phyloP scores from a whole-genome alignment of 2,888 invertebrate genomes.

The Spodoptera picta region DNA sequence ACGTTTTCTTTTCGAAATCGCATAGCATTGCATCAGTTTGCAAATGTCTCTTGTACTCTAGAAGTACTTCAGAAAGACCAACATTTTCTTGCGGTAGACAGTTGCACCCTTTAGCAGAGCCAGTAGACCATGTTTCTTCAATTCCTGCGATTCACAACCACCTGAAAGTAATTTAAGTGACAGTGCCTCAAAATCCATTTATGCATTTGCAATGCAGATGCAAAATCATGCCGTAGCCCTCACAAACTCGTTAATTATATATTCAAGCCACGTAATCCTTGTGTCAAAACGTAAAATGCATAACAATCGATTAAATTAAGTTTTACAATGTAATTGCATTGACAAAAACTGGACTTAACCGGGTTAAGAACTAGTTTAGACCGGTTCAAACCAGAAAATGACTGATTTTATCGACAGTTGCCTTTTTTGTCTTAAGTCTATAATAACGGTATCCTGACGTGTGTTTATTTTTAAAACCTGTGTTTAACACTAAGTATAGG shows the following conservation, averaged over 20 bases:
- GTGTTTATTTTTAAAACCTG: slow-evolving; percentile 11
- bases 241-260: background rate
- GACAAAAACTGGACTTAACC: slow-evolving; percentile 37
- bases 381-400: slow-evolving; percentile 35
- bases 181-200: too few species aligned
- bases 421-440: slow-evolving; percentile 12
- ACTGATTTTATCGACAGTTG: slow-evolving; percentile 10
- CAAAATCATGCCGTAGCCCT: background rate
- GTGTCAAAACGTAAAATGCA: slow-evolving; percentile 28
- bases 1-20: too few species aligned
- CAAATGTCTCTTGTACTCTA: too few species aligned
- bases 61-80: too few species aligned
- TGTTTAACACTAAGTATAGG: slow-evolving; percentile 1
- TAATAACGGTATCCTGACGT: slow-evolving; percentile 29
- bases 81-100: too few species aligned
- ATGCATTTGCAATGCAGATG: too few species aligned
- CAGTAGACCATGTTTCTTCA: too few species aligned
- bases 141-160: too few species aligned
- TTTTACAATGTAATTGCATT: slow-evolving; percentile 11
- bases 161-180: too few species aligned
- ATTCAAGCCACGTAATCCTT: slow-evolving; percentile 22
- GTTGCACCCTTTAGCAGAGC: too few species aligned
- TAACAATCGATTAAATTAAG: slow-evolving; percentile 24
- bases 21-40: too few species aligned
- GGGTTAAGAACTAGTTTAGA: slow-evolving; percentile 27